phyloP scores from a whole-genome alignment of 2,888 invertebrate species.

The Heliconius ethilla region DNA sequence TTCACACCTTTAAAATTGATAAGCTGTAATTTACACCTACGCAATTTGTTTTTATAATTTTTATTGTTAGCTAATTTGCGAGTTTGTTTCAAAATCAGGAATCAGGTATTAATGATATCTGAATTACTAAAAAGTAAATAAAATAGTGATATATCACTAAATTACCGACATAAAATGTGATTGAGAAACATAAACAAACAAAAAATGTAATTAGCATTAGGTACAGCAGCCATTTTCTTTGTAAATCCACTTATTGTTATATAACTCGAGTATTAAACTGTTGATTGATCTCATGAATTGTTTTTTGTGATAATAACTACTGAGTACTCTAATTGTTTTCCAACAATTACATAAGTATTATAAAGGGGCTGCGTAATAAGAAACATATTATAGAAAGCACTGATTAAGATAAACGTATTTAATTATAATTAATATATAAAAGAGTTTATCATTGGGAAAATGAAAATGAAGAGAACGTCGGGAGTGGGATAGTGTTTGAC shows the following conservation, averaged over 20 bases:
- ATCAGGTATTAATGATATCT: neutral
- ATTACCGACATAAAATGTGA: neutral
- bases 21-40: neutral
- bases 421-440: neutral
- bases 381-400: neutral
- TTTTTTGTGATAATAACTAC: slow-evolving; percentile 13
- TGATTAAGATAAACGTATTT: neutral
- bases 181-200: neutral
- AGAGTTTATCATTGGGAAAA: neutral
- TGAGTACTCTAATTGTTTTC: slow-evolving; percentile 13
- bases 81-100: neutral
- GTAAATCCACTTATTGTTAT: slow-evolving; percentile 7
- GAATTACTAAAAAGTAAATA: neutral
- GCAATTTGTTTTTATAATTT: neutral
- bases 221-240: neutral
- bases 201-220: neutral
- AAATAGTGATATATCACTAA: neutral
- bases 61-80: neutral
- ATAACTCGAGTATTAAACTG: slow-evolving; percentile 1
- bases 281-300: neutral
- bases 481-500: neutral
- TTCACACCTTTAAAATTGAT: neutral
- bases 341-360: slow-evolving; percentile 5
- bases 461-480: neutral
- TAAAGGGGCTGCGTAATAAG: neutral